phyloP scores from a whole-genome alignment of 2,888 invertebrate species.

The Melinaea marsaeus region DNA sequence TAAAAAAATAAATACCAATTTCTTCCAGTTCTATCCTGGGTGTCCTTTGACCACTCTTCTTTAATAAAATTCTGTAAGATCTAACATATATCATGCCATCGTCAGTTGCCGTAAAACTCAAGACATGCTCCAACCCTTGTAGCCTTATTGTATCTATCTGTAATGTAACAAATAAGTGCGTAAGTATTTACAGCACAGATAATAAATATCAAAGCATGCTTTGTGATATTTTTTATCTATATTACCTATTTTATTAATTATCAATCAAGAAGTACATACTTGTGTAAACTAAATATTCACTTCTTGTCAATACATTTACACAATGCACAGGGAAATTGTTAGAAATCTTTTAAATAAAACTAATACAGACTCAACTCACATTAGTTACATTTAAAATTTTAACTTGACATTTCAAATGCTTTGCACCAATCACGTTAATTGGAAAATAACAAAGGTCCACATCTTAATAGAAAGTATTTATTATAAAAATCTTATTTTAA shows the following conservation, averaged over 20 bases:
- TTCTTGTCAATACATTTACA: too few relatives aligned
- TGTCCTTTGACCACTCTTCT: constrained; percentile 92
- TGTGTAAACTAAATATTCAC: too few relatives aligned
- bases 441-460: too few relatives aligned
- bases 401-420: too few relatives aligned
- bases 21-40: constrained; percentile 95
- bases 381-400: too few relatives aligned
- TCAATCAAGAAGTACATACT: too few relatives aligned
- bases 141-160: constrained; percentile 87
- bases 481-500: not conserved
- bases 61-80: constrained; percentile 87
- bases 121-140: constrained; percentile 95
- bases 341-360: too few relatives aligned
- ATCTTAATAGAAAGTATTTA: not conserved
- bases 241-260: too few relatives aligned
- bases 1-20: constrained; percentile 78
- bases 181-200: not conserved
- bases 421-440: too few relatives aligned
- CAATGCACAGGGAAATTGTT: too few relatives aligned
- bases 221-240: too few relatives aligned
- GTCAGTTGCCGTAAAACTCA: constrained; percentile 90
- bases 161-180: constrained; percentile 31
- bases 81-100: constrained; percentile 89
- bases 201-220: not conserved
- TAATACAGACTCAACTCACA: too few relatives aligned